A percentile compares a stretch with the other conserved stretches of the same genome.
Conservation (phyloP, 2,113 vertebrate genomes). For the Corythoichthys intestinalis region DNA sequence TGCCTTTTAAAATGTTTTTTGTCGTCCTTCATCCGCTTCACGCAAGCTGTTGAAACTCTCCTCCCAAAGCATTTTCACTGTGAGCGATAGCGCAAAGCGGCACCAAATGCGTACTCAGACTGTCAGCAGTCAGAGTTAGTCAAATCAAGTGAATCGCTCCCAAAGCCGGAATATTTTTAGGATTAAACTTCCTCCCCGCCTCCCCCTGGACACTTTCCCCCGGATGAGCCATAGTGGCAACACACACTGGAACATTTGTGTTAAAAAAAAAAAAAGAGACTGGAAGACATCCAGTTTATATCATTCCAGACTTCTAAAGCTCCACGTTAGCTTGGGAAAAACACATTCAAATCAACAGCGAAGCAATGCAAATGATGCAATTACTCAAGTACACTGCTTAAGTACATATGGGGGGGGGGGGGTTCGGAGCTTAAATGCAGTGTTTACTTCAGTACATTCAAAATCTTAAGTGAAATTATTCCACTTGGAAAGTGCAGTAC, state of each 20-base stretch:
- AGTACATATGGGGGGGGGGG: not conserved
- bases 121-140: conserved; percentile 9
- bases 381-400: not conserved
- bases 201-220: conserved; percentile 1
- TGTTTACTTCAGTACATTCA: not conserved
- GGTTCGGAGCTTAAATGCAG: not conserved
- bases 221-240: not conserved
- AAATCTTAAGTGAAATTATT: not conserved
- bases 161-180: conserved; percentile 6
- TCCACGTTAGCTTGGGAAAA: not conserved
- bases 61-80: not conserved
- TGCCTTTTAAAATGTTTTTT: conserved; percentile 6
- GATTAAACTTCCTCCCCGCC: not conserved
- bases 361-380: not conserved
- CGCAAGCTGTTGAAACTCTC: not conserved
- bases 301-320: conserved; percentile 2
- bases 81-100: not conserved
- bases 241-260: conserved; percentile 2
- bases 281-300: conserved; percentile 4
- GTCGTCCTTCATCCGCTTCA: not conserved
- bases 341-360: not conserved
- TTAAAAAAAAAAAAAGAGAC: not conserved
- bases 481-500: not conserved
- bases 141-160: not conserved
- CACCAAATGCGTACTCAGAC: not conserved